These are phyloP conservation scores for Pantherophis guttatus DNA, from an alignment of 2,113 vertebrate species.

Conservation along the genomic window DNA sequence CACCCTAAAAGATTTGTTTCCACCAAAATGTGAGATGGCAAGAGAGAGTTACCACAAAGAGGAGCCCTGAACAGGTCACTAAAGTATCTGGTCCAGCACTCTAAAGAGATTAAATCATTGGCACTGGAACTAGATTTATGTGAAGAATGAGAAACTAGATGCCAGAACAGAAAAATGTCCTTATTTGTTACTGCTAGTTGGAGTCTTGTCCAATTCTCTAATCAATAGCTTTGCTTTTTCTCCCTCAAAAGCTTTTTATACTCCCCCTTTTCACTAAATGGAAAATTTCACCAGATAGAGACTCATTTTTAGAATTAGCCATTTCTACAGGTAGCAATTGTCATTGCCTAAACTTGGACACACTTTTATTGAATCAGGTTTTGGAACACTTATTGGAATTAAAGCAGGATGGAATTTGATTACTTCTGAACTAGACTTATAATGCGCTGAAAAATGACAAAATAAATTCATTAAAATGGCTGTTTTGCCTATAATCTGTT, in stretches of 20 bases:
- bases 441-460: background rate
- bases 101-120: background rate
- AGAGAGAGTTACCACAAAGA: background rate
- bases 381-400: background rate
- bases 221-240: background rate
- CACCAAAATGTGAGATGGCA: background rate
- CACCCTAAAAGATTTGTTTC: background rate
- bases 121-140: background rate
- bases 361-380: background rate
- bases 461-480: background rate
- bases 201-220: background rate
- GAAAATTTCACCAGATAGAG: background rate
- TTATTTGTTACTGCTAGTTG: background rate
- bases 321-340: background rate
- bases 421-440: background rate
- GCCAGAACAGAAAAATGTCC: background rate
- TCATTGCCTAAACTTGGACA: background rate
- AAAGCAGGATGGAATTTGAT: background rate
- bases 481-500: background rate
- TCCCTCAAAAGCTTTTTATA: background rate
- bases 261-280: background rate
- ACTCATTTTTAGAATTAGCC: background rate
- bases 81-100: background rate
- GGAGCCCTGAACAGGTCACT: background rate
- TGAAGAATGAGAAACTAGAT: background rate